A percentile compares a stretch with the other conserved stretches of the same genome.
phyloP scores from a whole-genome alignment of 1,140 invertebrate species.

The Micrasema longulum region DNA sequence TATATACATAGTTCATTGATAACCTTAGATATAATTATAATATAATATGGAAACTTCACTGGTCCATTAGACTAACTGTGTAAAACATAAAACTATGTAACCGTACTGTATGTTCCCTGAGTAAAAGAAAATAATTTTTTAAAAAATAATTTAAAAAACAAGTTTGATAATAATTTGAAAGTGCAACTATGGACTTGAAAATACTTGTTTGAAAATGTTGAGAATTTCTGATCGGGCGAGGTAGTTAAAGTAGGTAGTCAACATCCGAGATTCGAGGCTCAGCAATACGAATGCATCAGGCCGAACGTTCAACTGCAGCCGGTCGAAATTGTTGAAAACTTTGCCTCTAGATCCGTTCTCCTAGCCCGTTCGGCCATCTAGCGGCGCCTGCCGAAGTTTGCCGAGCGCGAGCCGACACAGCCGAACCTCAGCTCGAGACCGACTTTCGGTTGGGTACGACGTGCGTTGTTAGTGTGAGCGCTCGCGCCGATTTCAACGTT shows the following conservation, averaged over 20 bases:
- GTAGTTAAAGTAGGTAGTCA: background rate
- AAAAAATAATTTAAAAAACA: too few species aligned
- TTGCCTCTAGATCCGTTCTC: background rate
- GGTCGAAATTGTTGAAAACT: slow-evolving; percentile 7
- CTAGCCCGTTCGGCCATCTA: slow-evolving; percentile 36
- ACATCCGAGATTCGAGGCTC: background rate
- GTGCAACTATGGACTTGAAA: too few species aligned
- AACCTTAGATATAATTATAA: too few species aligned
- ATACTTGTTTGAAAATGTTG: slow-evolving; percentile 13
- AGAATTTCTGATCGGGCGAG: background rate
- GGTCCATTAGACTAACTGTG: too few species aligned
- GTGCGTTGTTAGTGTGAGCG: slow-evolving; percentile 36
- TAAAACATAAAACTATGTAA: too few species aligned
- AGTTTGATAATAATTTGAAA: too few species aligned
- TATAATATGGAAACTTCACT: too few species aligned
- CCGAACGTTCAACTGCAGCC: slow-evolving; percentile 13
- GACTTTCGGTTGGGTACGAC: slow-evolving; percentile 39
- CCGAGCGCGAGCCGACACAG: background rate
- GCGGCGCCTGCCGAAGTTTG: slow-evolving; percentile 35
- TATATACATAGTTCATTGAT: too few species aligned
- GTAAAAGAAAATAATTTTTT: too few species aligned
- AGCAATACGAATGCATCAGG: slow-evolving; percentile 12
- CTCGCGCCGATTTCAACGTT: slow-evolving; percentile 31
- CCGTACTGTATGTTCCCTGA: too few species aligned
- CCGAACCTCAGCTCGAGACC: slow-evolving; percentile 36